Percentiles rank a stretch among this genome's conserved stretches.
Conservation (phyloP, 1,140 invertebrate genomes). For the Adoxophyes honmai region DNA sequence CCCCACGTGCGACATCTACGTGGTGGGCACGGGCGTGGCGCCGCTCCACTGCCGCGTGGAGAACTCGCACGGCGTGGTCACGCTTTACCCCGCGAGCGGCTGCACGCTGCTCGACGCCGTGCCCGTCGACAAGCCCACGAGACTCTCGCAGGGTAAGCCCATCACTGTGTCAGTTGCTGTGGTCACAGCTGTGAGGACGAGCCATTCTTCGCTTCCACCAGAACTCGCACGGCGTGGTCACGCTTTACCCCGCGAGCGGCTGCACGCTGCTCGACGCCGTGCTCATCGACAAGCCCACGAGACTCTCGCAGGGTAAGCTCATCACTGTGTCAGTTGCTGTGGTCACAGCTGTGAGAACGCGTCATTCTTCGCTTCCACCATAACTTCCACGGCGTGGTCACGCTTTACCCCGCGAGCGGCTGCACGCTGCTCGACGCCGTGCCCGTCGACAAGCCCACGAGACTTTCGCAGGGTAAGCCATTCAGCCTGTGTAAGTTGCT, state of each 20-base stretch:
- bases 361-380: too few species aligned
- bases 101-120: slow-evolving; percentile 84
- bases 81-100: slow-evolving; percentile 85
- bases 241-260: slow-evolving; percentile 85
- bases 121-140: slow-evolving; percentile 79
- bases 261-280: slow-evolving; percentile 84
- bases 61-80: slow-evolving; percentile 88
- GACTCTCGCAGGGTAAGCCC: slow-evolving; percentile 85
- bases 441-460: slow-evolving; percentile 79
- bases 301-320: slow-evolving; percentile 90
- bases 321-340: too few species aligned
- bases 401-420: slow-evolving; percentile 85
- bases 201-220: too few species aligned
- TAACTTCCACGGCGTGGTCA: slow-evolving; percentile 89
- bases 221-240: slow-evolving; percentile 89
- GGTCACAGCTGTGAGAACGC: too few species aligned
- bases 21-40: slow-evolving; percentile 89
- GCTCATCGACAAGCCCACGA: slow-evolving; percentile 79
- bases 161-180: not conserved
- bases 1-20: slow-evolving; percentile 85
- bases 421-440: slow-evolving; percentile 84
- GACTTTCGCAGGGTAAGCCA: slow-evolving; percentile 90
- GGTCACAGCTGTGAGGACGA: too few species aligned
- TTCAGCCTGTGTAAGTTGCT: too few species aligned
- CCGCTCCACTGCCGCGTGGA: slow-evolving; percentile 90